These are phyloP conservation scores for Intellagama lesueurii DNA, from an alignment of 2,797 vertebrate genomes.

Conservation along the genomic window DNA sequence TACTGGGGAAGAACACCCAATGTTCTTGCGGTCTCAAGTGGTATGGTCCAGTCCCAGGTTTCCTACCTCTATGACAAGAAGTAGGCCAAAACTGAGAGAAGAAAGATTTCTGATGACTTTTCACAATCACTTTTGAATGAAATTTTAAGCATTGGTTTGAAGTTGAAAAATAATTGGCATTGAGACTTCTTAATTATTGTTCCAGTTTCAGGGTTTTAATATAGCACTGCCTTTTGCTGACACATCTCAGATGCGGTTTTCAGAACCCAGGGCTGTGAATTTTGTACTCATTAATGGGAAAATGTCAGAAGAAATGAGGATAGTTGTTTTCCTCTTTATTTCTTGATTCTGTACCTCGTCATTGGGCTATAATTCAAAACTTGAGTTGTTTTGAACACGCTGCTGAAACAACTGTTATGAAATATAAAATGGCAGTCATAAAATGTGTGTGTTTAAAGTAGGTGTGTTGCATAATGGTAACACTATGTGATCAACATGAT, in stretches of 20 bases:
- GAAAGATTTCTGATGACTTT: conserved; percentile 67
- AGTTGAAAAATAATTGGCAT: conserved; percentile 74
- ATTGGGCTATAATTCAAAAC: conserved; percentile 45
- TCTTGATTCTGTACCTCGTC: conserved; percentile 43
- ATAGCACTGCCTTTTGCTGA: conserved; percentile 64
- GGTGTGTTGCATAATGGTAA: conserved; percentile 11
- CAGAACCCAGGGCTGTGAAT: conserved; percentile 61
- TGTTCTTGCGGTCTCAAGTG: background rate
- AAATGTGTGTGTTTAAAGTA: conserved; percentile 10
- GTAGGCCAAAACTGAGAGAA: conserved; percentile 3
- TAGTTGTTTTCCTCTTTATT: conserved; percentile 48
- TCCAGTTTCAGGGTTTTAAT: conserved; percentile 69
- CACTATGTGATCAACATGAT: background rate
- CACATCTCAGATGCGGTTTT: conserved; percentile 70
- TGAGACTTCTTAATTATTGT: conserved; percentile 75
- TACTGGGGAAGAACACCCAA: background rate
- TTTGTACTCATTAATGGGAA: conserved; percentile 67
- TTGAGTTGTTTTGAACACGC: conserved; percentile 20
- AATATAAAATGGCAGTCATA: conserved; percentile 35
- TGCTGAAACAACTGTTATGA: conserved; percentile 23
- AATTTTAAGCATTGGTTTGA: conserved; percentile 66
- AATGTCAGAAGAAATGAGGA: conserved; percentile 35
- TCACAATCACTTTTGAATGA: conserved; percentile 65
- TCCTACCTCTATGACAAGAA: conserved; percentile 26
- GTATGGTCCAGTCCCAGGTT: background rate